Percentiles rank a stretch among this genome's conserved stretches.
Conservation (phyloP, 2,888 invertebrate species). For the Agonopterix subpropinquella region DNA sequence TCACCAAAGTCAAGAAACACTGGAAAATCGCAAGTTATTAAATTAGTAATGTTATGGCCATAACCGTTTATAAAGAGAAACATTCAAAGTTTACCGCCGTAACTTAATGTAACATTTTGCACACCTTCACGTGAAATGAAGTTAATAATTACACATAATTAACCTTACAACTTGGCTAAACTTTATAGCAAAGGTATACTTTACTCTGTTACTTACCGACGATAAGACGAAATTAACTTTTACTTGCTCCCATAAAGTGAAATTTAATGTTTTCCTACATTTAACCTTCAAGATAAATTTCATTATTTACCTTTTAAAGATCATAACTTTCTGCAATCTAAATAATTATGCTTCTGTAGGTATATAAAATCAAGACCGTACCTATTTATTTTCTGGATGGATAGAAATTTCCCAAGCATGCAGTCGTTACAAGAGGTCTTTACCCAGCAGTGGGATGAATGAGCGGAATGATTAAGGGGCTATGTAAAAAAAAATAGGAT, state of each 20-base stretch:
- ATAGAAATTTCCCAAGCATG: no score
- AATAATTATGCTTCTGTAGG: no score
- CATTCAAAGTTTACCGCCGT: slow-evolving; percentile 29
- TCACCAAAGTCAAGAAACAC: no score
- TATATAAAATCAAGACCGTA: no score
- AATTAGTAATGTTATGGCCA: background rate
- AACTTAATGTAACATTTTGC: slow-evolving; percentile 36
- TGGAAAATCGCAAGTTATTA: no score
- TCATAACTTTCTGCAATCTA: no score
- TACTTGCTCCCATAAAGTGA: slow-evolving; percentile 4
- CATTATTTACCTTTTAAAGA: no score
- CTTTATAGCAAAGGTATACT: slow-evolving; percentile 22
- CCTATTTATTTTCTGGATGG: no score
- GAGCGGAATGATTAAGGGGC: no score
- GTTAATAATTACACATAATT: slow-evolving; percentile 43
- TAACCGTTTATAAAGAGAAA: slow-evolving; percentile 20
- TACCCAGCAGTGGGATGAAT: no score
- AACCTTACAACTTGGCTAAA: slow-evolving; percentile 34
- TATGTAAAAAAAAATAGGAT: no score
- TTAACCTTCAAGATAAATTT: background rate
- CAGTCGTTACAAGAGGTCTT: no score
- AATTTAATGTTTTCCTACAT: slow-evolving; percentile 10
- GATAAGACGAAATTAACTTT: slow-evolving; percentile 2
- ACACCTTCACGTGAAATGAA: slow-evolving; percentile 31
- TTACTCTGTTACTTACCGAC: slow-evolving; percentile 5